Evolutionary conservation across 2,888 invertebrate genomes (phyloP).

Genomic region (Apamea sordens): DNA sequence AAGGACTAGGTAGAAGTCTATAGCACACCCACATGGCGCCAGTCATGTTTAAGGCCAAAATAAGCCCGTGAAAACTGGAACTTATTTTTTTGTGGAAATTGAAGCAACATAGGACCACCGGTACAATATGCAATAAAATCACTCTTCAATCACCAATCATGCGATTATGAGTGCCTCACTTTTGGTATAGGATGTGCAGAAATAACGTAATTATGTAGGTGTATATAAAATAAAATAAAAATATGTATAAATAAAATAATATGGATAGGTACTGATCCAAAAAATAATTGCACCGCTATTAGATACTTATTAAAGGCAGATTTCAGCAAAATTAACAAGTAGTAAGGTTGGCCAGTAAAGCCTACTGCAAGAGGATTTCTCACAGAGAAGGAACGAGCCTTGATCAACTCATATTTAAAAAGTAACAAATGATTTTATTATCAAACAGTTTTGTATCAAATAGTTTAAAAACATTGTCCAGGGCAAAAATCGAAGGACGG

Average conservation of each 20-base stretch:
- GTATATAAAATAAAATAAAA: conserved; percentile 30
- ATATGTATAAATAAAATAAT: conserved; percentile 37
- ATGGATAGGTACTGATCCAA: not conserved
- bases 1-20: not conserved
- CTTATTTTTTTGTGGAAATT: conserved; percentile 4
- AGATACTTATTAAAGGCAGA: too few relatives aligned
- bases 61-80: not conserved
- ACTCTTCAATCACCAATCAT: conserved; percentile 39
- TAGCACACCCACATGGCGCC: not conserved
- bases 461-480: not conserved
- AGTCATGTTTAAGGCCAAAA: not conserved
- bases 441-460: not conserved
- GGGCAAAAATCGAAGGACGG: not conserved
- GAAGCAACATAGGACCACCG: conserved; percentile 5
- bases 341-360: not conserved
- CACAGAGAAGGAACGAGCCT: not conserved
- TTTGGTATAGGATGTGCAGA: conserved; percentile 39
- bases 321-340: not conserved
- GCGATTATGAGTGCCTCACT: conserved; percentile 45
- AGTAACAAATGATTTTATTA: not conserved
- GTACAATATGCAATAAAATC: conserved; percentile 23
- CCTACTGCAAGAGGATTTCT: not conserved
- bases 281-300: conserved; percentile 26
- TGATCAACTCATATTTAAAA: not conserved
- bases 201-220: conserved; percentile 29